Evolutionary conservation across 2,797 vertebrate species (phyloP), one percentile per base, ranked within the genome.

Genomic region (Pelochelys cantorii): DNA sequence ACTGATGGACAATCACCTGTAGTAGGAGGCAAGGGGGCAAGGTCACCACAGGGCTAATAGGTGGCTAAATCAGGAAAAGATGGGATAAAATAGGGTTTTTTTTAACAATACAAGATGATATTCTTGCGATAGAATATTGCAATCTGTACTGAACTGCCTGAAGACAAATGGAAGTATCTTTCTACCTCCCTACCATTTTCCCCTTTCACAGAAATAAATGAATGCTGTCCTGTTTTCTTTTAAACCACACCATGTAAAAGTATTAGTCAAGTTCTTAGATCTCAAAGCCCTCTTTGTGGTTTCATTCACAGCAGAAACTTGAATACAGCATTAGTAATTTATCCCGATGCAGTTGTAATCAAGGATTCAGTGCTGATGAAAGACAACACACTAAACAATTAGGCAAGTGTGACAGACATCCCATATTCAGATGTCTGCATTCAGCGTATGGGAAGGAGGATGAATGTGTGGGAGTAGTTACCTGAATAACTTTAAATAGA

Each of bases 281-380:
- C 1, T 1, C 4, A 34, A 89, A 59, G 55, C 4, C 82, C 23
- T 2, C n/a, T 86, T 85, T 59, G 20, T 6, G 27, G 71, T 52
- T 74, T 89, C 54, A 75, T 10, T 85, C 37, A n/a, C 20, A 85
- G 29, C 7, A 2, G 29, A 62, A 81, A 7, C 22, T 4, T 34
- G 1, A 31, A 25, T 0, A 23, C 5, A 1, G 0, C 0, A 3
- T 1, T 79, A 68, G 27, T 11, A 20, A 2, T 3, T 55, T 20
- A 78, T n/a, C 42, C 42, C 0, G 3, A 13, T 71, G 12, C 14
- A 80, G 75, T 4, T 57, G 14, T n/a, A 80, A 56, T 15, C 54
- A n/a, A 57, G 23, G n/a, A 80, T 10, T 55, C 65, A 34, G 18
- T 4, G 0, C 12, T 4, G 27, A 20, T 3, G 22, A 54, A 53